A percentile compares a stretch with the other conserved stretches of the same genome.
Conservation (phyloP, 2,113 vertebrate genomes). For the Vicugna pacos region DNA sequence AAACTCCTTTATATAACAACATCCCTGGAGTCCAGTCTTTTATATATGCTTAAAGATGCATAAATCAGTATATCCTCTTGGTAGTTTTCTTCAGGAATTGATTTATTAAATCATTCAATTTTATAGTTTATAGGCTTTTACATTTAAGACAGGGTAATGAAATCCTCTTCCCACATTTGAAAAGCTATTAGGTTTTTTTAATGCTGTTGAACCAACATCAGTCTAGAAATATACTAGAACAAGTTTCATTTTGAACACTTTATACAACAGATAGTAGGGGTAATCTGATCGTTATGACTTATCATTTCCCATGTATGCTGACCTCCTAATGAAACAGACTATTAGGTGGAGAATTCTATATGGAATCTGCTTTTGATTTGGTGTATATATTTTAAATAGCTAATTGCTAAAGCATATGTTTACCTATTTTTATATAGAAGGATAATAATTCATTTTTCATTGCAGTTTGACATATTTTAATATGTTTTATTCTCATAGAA, state of each 20-base stretch:
- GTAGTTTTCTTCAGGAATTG: conserved; percentile 69
- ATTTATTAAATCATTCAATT: conserved; percentile 80
- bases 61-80: conserved; percentile 74
- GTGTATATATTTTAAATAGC: not conserved
- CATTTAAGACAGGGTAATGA: conserved; percentile 55
- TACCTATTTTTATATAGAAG: not conserved
- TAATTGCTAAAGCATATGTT: not conserved
- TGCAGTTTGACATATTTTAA: not conserved
- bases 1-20: conserved; percentile 75
- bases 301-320: not conserved
- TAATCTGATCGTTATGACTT: not conserved
- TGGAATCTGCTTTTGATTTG: not conserved
- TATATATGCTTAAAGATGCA: conserved; percentile 68
- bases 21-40: conserved; percentile 61
- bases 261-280: not conserved
- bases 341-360: not conserved
- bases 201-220: not conserved
- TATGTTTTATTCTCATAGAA: conserved; percentile 21
- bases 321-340: not conserved
- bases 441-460: not conserved
- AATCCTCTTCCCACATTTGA: conserved; percentile 26
- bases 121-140: conserved; percentile 71
- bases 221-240: not conserved
- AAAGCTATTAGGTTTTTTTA: conserved; percentile 18
- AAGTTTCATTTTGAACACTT: not conserved